A percentile compares a stretch with the other conserved stretches of the same genome.
phyloP scores from a whole-genome alignment of 2,113 vertebrate genomes.

The Gracilinanus agilis region DNA sequence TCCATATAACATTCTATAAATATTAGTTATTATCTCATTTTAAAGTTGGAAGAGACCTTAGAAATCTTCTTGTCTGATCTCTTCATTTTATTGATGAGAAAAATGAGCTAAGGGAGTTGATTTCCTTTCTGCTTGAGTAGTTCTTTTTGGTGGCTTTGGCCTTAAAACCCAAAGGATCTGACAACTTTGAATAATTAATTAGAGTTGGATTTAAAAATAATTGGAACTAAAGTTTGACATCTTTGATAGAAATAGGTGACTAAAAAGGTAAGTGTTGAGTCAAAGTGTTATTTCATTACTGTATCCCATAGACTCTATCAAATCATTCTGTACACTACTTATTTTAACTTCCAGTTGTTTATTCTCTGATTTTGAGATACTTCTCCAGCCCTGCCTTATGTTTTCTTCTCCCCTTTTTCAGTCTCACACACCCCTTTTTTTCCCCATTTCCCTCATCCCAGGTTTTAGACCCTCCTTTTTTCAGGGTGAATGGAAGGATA shows the following conservation, averaged over 20 bases:
- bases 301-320: neutral
- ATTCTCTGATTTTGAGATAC: neutral
- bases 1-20: neutral
- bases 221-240: too few species aligned
- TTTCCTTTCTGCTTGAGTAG: too few species aligned
- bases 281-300: neutral
- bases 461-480: too few species aligned
- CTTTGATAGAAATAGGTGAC: too few species aligned
- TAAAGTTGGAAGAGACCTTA: neutral
- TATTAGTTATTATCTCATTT: neutral
- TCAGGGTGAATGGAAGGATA: neutral
- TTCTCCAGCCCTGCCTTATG: neutral
- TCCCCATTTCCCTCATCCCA: too few species aligned
- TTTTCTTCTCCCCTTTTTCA: neutral
- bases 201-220: neutral
- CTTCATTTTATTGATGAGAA: neutral
- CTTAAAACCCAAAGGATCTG: neutral
- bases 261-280: neutral
- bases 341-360: neutral
- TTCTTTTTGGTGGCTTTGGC: neutral
- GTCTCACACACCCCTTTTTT: neutral
- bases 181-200: neutral
- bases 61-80: neutral
- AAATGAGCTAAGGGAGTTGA: neutral
- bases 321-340: neutral